A percentile compares a stretch with the other conserved stretches of the same genome.
Evolutionary conservation across 2,797 vertebrate species (phyloP).

Genomic region (Molossus alvarezi): DNA sequence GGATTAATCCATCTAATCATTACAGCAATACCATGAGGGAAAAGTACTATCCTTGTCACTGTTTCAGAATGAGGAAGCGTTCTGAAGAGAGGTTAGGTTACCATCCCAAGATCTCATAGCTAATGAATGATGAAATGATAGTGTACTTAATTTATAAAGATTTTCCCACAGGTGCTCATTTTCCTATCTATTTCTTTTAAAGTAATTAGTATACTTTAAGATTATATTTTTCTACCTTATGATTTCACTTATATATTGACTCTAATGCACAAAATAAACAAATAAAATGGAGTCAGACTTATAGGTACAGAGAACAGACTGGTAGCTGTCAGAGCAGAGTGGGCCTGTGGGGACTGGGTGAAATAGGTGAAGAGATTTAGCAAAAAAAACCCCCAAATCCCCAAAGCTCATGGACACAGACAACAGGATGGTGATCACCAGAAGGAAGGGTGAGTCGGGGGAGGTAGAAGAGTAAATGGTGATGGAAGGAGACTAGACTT

Average conservation of each 20-base stretch:
- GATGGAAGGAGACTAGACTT: background rate
- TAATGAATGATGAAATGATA: background rate
- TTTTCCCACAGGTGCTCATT: background rate
- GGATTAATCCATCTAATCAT: background rate
- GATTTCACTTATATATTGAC: background rate
- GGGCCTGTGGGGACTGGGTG: background rate
- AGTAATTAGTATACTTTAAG: background rate
- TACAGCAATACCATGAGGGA: background rate
- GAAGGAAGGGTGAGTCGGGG: background rate
- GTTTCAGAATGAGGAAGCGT: background rate
- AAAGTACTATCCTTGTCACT: background rate
- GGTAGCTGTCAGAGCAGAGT: background rate
- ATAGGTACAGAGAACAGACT: background rate
- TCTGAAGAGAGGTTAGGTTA: background rate
- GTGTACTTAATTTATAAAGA: background rate
- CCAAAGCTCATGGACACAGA: background rate
- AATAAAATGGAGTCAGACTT: background rate
- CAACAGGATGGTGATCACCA: background rate
- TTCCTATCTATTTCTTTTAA: background rate
- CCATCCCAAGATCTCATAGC: background rate
- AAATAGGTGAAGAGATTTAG: background rate
- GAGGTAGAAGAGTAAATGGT: background rate
- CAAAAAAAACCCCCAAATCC: background rate
- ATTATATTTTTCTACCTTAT: background rate
- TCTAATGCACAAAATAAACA: background rate